These are phyloP conservation scores for Cepaea nemoralis DNA, from an alignment of 1,140 invertebrate genomes.

Conservation along the genomic window DNA sequence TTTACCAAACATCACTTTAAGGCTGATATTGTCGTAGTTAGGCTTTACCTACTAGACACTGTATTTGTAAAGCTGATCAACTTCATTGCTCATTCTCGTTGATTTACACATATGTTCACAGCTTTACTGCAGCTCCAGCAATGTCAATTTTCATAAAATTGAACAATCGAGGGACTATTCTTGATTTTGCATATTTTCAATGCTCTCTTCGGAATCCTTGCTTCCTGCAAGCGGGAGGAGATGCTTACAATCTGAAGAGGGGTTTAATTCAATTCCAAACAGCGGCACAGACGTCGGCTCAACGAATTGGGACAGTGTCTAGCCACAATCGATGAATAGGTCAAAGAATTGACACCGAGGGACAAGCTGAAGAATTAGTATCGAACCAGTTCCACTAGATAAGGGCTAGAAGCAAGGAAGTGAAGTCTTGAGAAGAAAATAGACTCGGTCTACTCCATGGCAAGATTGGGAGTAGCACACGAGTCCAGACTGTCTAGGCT, in stretches of 20 bases:
- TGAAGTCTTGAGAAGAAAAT: not conserved
- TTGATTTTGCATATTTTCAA: not conserved
- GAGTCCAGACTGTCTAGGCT: too few species aligned
- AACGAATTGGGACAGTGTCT: not conserved
- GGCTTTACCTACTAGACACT: too few species aligned
- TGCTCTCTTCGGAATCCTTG: not conserved
- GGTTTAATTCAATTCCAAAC: not conserved
- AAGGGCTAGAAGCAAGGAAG: not conserved
- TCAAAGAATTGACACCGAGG: not conserved
- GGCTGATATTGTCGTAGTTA: too few species aligned
- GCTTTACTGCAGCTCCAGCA: too few species aligned
- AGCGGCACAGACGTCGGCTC: not conserved
- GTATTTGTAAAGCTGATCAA: too few species aligned
- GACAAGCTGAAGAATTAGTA: not conserved
- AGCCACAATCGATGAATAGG: constrained; percentile 6
- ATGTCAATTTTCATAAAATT: too few species aligned
- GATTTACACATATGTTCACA: too few species aligned
- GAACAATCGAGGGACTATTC: too few species aligned
- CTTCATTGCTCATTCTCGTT: too few species aligned
- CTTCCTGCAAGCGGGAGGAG: not conserved
- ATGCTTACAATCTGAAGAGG: not conserved
- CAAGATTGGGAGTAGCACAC: too few species aligned
- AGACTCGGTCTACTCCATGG: not conserved
- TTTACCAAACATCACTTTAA: too few species aligned
- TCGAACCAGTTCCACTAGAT: not conserved